Evolutionary conservation across 2,888 invertebrate genomes (phyloP).

Genomic region (Sphecodes monilicornis): DNA sequence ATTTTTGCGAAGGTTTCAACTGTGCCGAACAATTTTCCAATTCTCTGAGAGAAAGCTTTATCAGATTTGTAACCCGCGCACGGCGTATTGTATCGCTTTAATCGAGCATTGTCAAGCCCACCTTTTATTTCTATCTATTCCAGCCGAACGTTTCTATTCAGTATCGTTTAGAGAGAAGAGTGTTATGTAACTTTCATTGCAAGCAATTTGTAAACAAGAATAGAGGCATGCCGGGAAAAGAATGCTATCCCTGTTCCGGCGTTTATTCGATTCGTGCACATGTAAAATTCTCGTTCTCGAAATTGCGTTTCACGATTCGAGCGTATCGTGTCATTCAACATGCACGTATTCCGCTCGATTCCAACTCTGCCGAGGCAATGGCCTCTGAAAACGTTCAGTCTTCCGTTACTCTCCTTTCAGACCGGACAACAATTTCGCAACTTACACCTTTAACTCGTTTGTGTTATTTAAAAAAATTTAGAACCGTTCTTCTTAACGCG

Average conservation of each 20-base stretch:
- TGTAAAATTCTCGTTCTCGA: slow-evolving; percentile 18
- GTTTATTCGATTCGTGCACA: slow-evolving; percentile 7
- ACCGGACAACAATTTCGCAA: not conserved
- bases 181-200: slow-evolving; percentile 2
- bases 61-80: not conserved
- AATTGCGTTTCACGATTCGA: slow-evolving; percentile 11
- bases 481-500: not conserved
- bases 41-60: not conserved
- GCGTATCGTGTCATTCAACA: slow-evolving; percentile 6
- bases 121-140: slow-evolving; percentile 9
- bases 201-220: slow-evolving; percentile 22
- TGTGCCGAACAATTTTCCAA: not conserved
- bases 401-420: not conserved
- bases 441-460: not conserved
- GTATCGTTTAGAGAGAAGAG: not conserved
- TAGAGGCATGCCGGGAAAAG: not conserved
- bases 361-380: not conserved
- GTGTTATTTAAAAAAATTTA: not conserved
- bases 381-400: not conserved
- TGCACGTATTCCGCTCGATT: not conserved
- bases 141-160: not conserved
- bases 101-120: not conserved
- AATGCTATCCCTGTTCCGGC: not conserved
- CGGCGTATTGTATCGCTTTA: slow-evolving; percentile 7
- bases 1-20: not conserved